Conservation (phyloP, 2,797 vertebrate species). For the Cottoperca gobio region DNA sequence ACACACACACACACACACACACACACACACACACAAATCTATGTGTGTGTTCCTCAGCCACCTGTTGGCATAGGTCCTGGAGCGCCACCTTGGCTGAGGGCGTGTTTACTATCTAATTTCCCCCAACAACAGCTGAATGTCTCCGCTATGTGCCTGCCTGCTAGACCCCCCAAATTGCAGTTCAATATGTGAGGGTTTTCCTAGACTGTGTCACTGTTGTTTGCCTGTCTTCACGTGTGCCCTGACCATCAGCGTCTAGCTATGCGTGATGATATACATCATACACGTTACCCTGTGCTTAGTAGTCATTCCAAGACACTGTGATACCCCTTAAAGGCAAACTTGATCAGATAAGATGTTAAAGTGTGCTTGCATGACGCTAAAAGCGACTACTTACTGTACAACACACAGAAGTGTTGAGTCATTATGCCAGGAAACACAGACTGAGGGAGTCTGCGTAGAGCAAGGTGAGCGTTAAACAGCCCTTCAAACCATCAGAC, state of each 20-base stretch:
- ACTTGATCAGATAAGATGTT: slow-evolving; percentile 50
- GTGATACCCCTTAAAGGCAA: slow-evolving; percentile 11
- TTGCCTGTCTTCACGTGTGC: not conserved
- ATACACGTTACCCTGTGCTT: slow-evolving; percentile 26
- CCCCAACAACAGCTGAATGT: slow-evolving; percentile 75
- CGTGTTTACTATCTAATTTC: slow-evolving; percentile 71
- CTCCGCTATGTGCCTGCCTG: slow-evolving; percentile 47
- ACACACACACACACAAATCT: slow-evolving; percentile 37
- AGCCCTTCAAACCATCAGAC: not conserved
- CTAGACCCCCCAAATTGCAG: slow-evolving; percentile 66
- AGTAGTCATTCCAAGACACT: slow-evolving; percentile 41
- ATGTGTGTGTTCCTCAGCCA: slow-evolving; percentile 69
- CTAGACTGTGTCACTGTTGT: slow-evolving; percentile 21
- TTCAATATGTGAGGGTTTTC: slow-evolving; percentile 28
- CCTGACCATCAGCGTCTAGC: slow-evolving; percentile 24
- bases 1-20: slow-evolving; percentile 18
- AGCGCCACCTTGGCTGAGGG: slow-evolving; percentile 74
- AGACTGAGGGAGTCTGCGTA: not conserved
- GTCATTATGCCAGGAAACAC: slow-evolving; percentile 40
- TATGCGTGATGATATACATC: slow-evolving; percentile 27
- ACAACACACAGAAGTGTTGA: slow-evolving; percentile 32
- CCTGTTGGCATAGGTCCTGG: slow-evolving; percentile 69
- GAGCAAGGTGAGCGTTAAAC: slow-evolving; percentile 7
- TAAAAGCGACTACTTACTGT: slow-evolving; percentile 16
- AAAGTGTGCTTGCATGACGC: not conserved